Base-by-base conservation (phyloP, 2,113 vertebrate species). In the Tringa solitaria region DNA sequence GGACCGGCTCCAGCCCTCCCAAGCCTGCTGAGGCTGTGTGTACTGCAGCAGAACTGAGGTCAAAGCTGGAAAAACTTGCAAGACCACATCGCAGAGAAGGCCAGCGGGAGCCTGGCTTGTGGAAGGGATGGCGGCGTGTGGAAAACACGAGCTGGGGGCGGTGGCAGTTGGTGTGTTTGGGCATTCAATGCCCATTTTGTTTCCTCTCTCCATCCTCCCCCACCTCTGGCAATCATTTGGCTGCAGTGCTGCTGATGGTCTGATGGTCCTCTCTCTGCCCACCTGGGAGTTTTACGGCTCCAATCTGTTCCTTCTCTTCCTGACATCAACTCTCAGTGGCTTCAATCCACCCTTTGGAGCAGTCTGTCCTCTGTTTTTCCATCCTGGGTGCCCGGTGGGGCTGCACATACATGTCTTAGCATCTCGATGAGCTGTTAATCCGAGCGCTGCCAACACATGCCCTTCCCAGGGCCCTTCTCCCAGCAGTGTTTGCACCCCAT, bases 31-130 rank as follows among this genome's bases (percentile, higher is more conserved):
- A 76, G 76, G 54, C 88, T 69, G 17, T 0, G 1, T 59, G 82
- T 60, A 45, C 85, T 76, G 73, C 63, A 33, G 76, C 46, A 73
- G 57, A 65, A 64, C 70, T 93, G 95, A 95, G 89, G 87, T 89
- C 89, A 93, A 96, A 87, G 91, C 91, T 94, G 95, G 87, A 95
- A 91, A 89, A 91, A 56, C 70, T 79, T 91, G 73, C 84, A 72
- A 57, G 73, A 64, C 37, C 2, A 21, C 18, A 89, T 89, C 2
- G 8, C 54, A 63, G 90, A 48, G 80, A 26, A 78, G 70, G 33
- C 84, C 69, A 91, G 84, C 6, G 3, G 45, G 17, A 74, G 48
- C 37, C 63, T 41, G 41, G 54, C 74, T 46, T 33, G 39, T 21
- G 8, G 1, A 17, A 51, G 60, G 41, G 43, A 45, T 4, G 27